Base-by-base conservation (phyloP, 2,113 vertebrate species). In the Tringa solitaria region DNA sequence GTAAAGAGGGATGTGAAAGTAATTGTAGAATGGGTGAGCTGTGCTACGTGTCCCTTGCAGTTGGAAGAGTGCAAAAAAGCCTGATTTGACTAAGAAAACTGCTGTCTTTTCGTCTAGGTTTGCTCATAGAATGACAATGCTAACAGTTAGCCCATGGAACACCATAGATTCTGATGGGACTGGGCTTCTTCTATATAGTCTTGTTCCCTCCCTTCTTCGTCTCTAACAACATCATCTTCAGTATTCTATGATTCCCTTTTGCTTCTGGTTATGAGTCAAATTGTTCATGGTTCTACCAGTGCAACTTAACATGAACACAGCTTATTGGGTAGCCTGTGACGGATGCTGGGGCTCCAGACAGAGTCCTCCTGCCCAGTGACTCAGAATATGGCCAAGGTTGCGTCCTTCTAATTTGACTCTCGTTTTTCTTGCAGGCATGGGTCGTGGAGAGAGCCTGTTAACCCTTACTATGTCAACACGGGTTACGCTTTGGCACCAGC, bases 381-480 rank as follows among this genome's bases (percentile, higher is more conserved):
- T 57, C 74, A 33, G 45, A 53, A 39, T 26, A 9, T 22, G 39
- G 53, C 60, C 73, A 46, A 73, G 60, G n/a, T 27, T 33, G 14
- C 56, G 30, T 61, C 61, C 54, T 93, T 46, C 92, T 90, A 57
- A 92, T 59, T 6, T 72, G 54, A 33, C 61, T 82, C 18, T 79
- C 11, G 2, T 96, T 75, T 87, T 92, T 32, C 68, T 60, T 81
- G 23, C 97, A 99, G 99, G 92, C 98, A 97, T 84, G 98, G 98
- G 32, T 94, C 98, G 0, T 99, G 99, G 99, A 98, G 98, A 95
- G 99, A 99, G 94, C 99, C 99, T 1, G 96, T 99, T 75, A 99
- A 99, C 97, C 99, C 99, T 12, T 99, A 99, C 98, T 99, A 99
- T 56, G 98, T 99, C 83, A 99, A 99, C 98, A 98, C 99, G 4